Evolutionary conservation across 2,888 invertebrate genomes (phyloP), one percentile per base, ranked within the genome.

Genomic region (Autographa pulchrina): DNA sequence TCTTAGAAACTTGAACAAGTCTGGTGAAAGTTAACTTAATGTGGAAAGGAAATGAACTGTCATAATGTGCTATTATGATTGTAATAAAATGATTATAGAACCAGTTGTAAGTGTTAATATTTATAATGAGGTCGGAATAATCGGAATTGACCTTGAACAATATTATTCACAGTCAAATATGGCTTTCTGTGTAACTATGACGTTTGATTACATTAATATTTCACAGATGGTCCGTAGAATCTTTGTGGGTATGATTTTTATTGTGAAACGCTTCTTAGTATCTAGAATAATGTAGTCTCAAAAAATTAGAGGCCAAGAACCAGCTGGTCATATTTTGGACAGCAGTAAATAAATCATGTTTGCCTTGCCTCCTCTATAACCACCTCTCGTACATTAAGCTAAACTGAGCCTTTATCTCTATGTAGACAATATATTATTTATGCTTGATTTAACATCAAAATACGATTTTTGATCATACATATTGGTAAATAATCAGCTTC

Each of bases 31-130:
- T 59, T 52, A 71, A 52, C 31, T 76, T 73, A 72, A 82, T 80
- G 77, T 41, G 69, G 61, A 67, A 61, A 82, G 80, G 74, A 77
- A 80, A 77, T 69, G 77, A 67, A 32, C 63, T 71, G 77, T 74
- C 83, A 59, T 82, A 69, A 80, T 76, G 83, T 76, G 70, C 62
- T 65, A 54, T 61, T 68, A 54, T 72, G 68, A 76, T 76, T 59
- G 25, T 65, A 48, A 61, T 25, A 62, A 68, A 62, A 62, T 67
- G 66, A 75, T 67, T 72, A 68, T 52, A 70, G n/a, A 20, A 54
- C 54, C 65, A 70, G 65, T 62, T 75, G 70, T 69, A 61, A 16
- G 41, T 62, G 38, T 20, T 35, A 77, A 80, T 76, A n/a, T 16
- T n/a, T 64, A 54, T 65, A 52, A 43, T 52, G 61, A 68, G 56